phyloP scores from a whole-genome alignment of 1,140 invertebrate species.

The Chelonus insularis region DNA sequence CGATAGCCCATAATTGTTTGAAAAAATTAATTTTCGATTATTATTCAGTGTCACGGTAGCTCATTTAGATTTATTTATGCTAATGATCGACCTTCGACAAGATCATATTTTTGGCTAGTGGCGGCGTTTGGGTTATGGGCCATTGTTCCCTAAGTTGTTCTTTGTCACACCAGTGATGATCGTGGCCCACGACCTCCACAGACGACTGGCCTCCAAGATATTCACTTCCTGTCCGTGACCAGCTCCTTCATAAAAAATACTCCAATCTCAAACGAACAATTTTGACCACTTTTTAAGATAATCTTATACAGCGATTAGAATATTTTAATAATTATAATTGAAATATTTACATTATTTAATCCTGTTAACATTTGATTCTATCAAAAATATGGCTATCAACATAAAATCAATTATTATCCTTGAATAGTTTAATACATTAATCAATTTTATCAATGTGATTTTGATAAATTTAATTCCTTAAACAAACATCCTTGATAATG shows the following conservation, averaged over 20 bases:
- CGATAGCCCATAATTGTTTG: no score
- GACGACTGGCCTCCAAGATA: conserved; percentile 10
- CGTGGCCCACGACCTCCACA: conserved; percentile 2
- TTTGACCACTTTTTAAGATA: neutral
- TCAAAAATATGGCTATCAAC: no score
- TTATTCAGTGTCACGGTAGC: conserved; percentile 5
- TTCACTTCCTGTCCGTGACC: conserved; percentile 6
- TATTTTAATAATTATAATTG: no score
- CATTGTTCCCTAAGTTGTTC: conserved; percentile 8
- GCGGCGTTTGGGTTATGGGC: conserved; percentile 16
- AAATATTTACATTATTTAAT: no score
- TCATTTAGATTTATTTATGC: conserved; percentile 23
- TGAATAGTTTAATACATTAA: no score
- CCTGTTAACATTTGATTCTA: no score
- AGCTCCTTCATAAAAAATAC: no score
- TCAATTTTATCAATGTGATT: no score
- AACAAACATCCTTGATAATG: no score
- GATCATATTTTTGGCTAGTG: conserved; percentile 18
- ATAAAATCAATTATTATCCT: no score
- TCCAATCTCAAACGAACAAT: no score
- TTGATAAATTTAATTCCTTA: no score
- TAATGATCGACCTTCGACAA: conserved; percentile 26
- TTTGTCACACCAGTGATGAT: conserved; percentile 15
- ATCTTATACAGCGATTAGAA: neutral
- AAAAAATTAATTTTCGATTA: neutral